These are phyloP conservation scores for Drosophila silvestris DNA, from an alignment of 2,888 invertebrate genomes.

Conservation along the genomic window DNA sequence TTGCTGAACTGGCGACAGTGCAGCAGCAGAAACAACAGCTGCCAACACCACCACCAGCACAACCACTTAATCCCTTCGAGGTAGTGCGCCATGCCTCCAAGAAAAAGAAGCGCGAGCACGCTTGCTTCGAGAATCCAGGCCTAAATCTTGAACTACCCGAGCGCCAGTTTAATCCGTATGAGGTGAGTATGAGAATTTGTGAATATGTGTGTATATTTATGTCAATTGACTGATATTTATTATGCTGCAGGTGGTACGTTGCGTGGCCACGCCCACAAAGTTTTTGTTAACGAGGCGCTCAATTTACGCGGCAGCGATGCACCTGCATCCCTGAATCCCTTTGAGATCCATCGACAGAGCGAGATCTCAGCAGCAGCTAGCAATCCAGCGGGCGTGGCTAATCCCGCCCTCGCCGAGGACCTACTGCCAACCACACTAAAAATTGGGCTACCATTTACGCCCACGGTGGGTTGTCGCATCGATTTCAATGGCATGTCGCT, in stretches of 20 bases:
- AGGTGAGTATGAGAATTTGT: conserved; percentile 72
- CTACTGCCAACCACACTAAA: conserved; percentile 69
- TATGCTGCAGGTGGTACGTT: conserved; percentile 69
- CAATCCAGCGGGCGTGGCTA: conserved; percentile 59
- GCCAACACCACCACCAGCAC: conserved; percentile 15
- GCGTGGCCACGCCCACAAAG: conserved; percentile 41
- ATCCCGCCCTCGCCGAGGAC: conserved; percentile 61
- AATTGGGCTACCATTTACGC: conserved; percentile 84
- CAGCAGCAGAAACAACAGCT: conserved; percentile 13
- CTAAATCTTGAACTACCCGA: conserved; percentile 84
- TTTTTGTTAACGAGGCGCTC: conserved; percentile 84
- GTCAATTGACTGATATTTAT: not conserved
- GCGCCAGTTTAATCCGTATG: conserved; percentile 85
- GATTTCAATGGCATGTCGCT: conserved; percentile 82
- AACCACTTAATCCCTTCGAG: conserved; percentile 82
- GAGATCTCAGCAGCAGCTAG: conserved; percentile 42
- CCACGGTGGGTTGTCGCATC: conserved; percentile 83
- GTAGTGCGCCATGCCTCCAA: conserved; percentile 84
- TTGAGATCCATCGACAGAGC: conserved; percentile 81
- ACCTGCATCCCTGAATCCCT: conserved; percentile 82
- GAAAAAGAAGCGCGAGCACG: conserved; percentile 83
- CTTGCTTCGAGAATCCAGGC: conserved; percentile 84
- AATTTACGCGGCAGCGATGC: conserved; percentile 82
- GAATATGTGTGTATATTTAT: not conserved
- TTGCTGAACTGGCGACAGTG: conserved; percentile 71